Evolutionary conservation across 37 sponge, comb jelly and placozoan genomes (phyloP).

Genomic region (Geodia barretti): DNA sequence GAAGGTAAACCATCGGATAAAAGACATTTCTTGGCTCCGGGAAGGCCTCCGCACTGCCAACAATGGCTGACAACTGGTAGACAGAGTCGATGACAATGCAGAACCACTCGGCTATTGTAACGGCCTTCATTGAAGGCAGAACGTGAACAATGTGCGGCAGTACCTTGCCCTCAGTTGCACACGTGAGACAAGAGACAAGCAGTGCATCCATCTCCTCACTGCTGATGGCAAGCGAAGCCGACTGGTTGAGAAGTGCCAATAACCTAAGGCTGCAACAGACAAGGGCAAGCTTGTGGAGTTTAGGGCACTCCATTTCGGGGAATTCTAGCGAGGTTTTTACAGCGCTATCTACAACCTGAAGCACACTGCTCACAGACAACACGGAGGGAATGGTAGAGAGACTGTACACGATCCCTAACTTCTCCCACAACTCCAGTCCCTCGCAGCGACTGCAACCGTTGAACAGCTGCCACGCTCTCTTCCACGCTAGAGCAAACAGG

Average conservation of each 20-base stretch:
- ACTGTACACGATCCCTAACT: neutral
- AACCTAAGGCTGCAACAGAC: neutral
- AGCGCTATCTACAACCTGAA: neutral
- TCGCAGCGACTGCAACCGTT: neutral
- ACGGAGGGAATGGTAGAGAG: neutral
- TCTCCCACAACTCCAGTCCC: neutral
- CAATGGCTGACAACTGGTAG: conserved; percentile 22
- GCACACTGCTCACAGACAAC: neutral
- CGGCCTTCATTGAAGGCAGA: conserved; percentile 20
- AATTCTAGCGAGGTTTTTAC: neutral
- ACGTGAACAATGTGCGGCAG: neutral
- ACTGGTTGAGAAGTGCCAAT: conserved; percentile 8
- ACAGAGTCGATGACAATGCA: conserved; percentile 23
- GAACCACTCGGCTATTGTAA: conserved; percentile 32
- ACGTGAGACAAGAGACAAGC: conserved; percentile 16
- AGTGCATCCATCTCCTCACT: conserved; percentile 37
- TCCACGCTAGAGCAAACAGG: neutral
- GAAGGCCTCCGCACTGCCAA: conserved; percentile 1
- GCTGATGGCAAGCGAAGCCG: neutral
- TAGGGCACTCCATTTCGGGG: neutral
- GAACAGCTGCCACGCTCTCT: neutral
- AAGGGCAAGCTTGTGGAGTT: neutral
- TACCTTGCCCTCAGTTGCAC: neutral
- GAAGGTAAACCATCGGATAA: conserved; percentile 20
- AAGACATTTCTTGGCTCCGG: conserved; percentile 28